A percentile compares a stretch with the other conserved stretches of the same genome.
phyloP scores from a whole-genome alignment of 2,113 vertebrate genomes.

The Esox niger region DNA sequence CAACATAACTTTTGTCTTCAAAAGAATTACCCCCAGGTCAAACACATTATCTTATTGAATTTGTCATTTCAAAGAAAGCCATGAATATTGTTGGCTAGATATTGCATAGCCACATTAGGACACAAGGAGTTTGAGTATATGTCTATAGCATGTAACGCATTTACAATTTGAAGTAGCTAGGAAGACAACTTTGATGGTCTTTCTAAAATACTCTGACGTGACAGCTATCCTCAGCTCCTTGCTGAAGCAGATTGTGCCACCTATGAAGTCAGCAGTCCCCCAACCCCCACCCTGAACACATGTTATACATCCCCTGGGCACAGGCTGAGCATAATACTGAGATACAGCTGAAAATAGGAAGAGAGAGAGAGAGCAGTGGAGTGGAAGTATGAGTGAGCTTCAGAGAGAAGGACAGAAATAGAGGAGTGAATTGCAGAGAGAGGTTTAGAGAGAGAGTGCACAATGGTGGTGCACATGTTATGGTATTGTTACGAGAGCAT shows the following conservation, averaged over 20 bases:
- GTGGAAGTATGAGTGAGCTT: constrained; percentile 61
- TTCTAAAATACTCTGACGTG: background rate
- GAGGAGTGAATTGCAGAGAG: constrained; percentile 48
- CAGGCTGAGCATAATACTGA: constrained; percentile 36
- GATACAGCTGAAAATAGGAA: constrained; percentile 54
- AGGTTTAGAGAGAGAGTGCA: constrained; percentile 2
- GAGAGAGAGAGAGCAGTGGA: constrained; percentile 36
- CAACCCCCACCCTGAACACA: constrained; percentile 65
- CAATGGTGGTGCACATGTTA: too few relatives aligned
- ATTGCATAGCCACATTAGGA: too few relatives aligned
- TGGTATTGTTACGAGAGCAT: too few relatives aligned
- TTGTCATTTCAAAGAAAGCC: too few relatives aligned
- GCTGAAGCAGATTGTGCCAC: constrained; percentile 54
- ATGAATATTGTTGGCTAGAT: too few relatives aligned
- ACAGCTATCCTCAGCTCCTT: constrained; percentile 39
- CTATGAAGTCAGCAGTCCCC: constrained; percentile 60
- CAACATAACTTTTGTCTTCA: too few relatives aligned
- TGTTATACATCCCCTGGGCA: constrained; percentile 68
- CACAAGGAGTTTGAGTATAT: too few relatives aligned
- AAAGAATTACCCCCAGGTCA: too few relatives aligned
- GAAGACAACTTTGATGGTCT: background rate
- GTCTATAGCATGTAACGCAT: background rate
- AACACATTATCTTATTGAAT: too few relatives aligned
- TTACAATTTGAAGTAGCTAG: background rate
- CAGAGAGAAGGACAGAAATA: constrained; percentile 63